A percentile compares a stretch with the other conserved stretches of the same genome.
Evolutionary conservation across 2,888 invertebrate genomes (phyloP).

Genomic region (Aphodius sticticus): DNA sequence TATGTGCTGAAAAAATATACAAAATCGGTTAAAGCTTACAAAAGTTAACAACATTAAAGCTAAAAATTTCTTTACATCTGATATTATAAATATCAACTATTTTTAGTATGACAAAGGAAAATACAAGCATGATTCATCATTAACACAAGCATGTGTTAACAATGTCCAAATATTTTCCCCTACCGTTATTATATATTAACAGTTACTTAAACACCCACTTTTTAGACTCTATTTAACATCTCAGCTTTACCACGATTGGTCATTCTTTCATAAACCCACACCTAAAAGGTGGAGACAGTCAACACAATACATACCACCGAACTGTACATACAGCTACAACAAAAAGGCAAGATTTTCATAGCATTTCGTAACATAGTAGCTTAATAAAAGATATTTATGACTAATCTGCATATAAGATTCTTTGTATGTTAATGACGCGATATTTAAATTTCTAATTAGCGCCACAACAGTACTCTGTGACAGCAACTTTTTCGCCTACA

Average conservation of each 20-base stretch:
- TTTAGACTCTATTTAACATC: no score
- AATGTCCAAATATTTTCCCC: no score
- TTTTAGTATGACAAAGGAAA: no score
- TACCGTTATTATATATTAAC: no score
- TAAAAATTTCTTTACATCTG: no score
- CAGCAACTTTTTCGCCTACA: not conserved
- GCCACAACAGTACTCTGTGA: not conserved
- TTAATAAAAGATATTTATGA: not conserved
- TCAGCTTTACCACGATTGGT: not conserved
- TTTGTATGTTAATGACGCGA: constrained; percentile 21
- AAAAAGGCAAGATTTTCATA: not conserved
- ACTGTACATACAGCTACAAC: not conserved
- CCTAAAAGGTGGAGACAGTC: not conserved
- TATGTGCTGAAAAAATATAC: no score
- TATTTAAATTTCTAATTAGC: constrained; percentile 24
- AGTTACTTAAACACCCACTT: no score
- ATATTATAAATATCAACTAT: no score
- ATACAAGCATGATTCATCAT: no score
- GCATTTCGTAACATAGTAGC: not conserved
- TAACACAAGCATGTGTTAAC: no score
- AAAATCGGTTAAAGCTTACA: no score
- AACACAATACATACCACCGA: not conserved
- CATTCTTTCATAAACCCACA: not conserved
- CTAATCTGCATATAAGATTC: constrained; percentile 13
- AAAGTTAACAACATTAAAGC: no score